Conservation (phyloP, 2,888 invertebrate genomes). For the Oscheius sp. region DNA sequence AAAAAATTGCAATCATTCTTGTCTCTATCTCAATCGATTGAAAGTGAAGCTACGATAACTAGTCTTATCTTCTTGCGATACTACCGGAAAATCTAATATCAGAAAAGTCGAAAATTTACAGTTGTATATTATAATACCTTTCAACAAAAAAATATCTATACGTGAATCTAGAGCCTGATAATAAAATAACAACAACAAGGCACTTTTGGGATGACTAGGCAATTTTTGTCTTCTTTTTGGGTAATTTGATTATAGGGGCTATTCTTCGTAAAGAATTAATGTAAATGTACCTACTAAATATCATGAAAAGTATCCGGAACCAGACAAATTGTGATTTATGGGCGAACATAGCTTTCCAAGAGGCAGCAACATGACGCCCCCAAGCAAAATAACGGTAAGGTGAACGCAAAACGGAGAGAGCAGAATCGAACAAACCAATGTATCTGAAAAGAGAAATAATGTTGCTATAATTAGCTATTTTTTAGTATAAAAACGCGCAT, state of each 20-base stretch:
- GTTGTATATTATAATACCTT: too few relatives aligned
- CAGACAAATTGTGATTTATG: conserved; percentile 90
- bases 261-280: conserved; percentile 55
- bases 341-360: conserved; percentile 59
- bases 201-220: conserved; percentile 6
- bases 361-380: conserved; percentile 50
- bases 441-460: conserved; percentile 38
- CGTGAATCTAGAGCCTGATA: too few relatives aligned
- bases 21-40: too few relatives aligned
- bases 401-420: conserved; percentile 62
- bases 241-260: conserved; percentile 32
- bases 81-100: too few relatives aligned
- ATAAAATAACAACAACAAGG: neutral
- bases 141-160: too few relatives aligned
- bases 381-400: conserved; percentile 64
- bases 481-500: neutral
- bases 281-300: conserved; percentile 59
- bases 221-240: conserved; percentile 19
- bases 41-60: too few relatives aligned
- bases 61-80: too few relatives aligned
- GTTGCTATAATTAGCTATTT: neutral
- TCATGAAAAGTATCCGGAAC: conserved; percentile 88
- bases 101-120: too few relatives aligned
- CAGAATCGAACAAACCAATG: conserved; percentile 69
- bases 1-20: too few relatives aligned